These are phyloP conservation scores for Nomada goodeniana DNA, from an alignment of 2,888 invertebrate genomes.

Conservation along the genomic window DNA sequence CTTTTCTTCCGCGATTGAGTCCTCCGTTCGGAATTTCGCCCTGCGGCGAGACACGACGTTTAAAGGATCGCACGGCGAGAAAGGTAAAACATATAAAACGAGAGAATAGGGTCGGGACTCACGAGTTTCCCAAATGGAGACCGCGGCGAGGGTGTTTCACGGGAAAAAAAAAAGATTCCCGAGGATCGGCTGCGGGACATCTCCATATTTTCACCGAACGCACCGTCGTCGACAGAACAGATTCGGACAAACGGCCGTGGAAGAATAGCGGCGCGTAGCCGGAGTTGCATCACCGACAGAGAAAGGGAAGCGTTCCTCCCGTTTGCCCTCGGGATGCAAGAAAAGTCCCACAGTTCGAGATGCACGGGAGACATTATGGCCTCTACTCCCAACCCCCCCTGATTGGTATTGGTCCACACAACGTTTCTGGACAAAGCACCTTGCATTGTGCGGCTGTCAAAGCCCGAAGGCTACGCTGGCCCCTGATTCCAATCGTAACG, in stretches of 20 bases:
- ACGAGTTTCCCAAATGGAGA: constrained; percentile 17
- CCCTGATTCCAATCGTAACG: constrained; percentile 79
- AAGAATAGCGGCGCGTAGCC: constrained; percentile 39
- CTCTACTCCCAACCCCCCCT: background rate
- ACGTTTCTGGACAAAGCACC: constrained; percentile 78
- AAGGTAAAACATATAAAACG: constrained; percentile 11
- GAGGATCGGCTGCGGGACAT: constrained; percentile 64
- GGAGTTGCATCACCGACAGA: constrained; percentile 42
- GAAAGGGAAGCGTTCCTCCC: constrained; percentile 55
- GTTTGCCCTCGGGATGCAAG: constrained; percentile 61
- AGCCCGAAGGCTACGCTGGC: constrained; percentile 68
- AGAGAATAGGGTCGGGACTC: constrained; percentile 36
- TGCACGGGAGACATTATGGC: constrained; percentile 60
- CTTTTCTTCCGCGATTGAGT: constrained; percentile 52
- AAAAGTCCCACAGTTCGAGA: constrained; percentile 74
- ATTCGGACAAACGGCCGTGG: constrained; percentile 68
- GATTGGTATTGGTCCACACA: constrained; percentile 66
- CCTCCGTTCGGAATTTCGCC: constrained; percentile 53
- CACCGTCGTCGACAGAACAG: constrained; percentile 70
- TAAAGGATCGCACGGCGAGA: constrained; percentile 28
- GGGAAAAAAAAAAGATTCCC: constrained; percentile 38
- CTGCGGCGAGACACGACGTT: constrained; percentile 37
- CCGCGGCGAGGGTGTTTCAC: constrained; percentile 41
- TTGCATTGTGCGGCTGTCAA: constrained; percentile 81
- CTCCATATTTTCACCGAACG: constrained; percentile 76